Base-by-base conservation (phyloP, 2,888 invertebrate species). In the Galeopsomyia nigrocyanea region DNA sequence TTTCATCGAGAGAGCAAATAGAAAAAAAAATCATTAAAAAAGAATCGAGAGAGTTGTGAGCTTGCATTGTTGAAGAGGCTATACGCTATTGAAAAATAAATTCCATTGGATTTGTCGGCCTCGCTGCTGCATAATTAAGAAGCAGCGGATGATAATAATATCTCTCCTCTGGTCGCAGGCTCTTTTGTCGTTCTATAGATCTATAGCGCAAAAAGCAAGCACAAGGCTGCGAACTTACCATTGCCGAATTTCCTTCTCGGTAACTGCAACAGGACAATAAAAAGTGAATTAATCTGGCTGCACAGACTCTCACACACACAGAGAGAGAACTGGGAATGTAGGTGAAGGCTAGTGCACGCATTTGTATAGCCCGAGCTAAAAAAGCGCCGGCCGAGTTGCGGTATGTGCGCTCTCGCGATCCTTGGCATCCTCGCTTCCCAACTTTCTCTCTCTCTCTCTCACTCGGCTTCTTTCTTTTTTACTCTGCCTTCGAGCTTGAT, bases 241-340 rank as follows among this genome's bases (percentile, higher is more conserved):
- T 87, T 94, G 94, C 82, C 95, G 90, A 81, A 95, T 94, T 88
- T 95, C 95, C 88, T 94, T 94, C 87, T 95, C 95, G 77, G 94
- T 94, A 89, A 95, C 95, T 95, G 93, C 78, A 93, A 93, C 87
- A 89, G 89, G 83, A 81, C 80, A 81, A 82, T 81, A 51, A 51
- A 73, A 57, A 65, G 58, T 72, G 61, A 62, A 74, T 62, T 65
- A 71, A 22, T 56, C 26, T 16, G 9, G 21, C 16, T 61, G 31
- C 16, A 58, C n/a, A 58, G 10, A 3, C 17, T 17, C 10, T 19
- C 26, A 57, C 10, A 10, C 14, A 7, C 26, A 14, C 57, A 22
- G 57, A 57, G 14, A 19, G 46, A 21, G 31, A 39, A 56, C 21
- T n/a, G 16, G n/a, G 21, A 19, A 57, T 66, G 22, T 57, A 31